Evolutionary conservation across 2,113 vertebrate genomes (phyloP), one percentile per base, ranked within the genome.

Genomic region (Chamaea fasciata): DNA sequence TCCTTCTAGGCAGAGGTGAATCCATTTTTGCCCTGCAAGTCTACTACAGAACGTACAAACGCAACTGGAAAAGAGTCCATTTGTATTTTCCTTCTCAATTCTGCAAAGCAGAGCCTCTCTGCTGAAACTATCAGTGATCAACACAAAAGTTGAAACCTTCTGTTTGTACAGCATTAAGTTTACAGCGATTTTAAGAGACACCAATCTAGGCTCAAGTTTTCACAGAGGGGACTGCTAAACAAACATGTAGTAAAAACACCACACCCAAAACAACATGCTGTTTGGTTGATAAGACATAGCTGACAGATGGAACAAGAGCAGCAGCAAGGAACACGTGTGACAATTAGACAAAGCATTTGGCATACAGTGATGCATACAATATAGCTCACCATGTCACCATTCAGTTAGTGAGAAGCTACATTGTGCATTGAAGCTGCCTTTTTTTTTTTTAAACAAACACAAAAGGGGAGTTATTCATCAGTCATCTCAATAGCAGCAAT

Each of bases 191-290:
- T 88, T 82, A 47, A 90, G 68, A 90, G 71, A 78, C 41, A 21
- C 8, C 27, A 39, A n/a, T 27, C 80, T 60, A 91, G 41, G 68
- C 49, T 46, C 15, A 81, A 56, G 41, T 46, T 89, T 73, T 91
- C 65, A 71, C 44, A 46, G 44, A 75, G 39, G 53, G 41, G n/a
- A 49, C 37, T 68, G 57, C 53, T 94, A 76, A 89, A 95, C 91
- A 95, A 95, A 96, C 92, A 95, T 95, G 94, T 94, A 84, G 91
- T 94, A 84, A 92, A 83, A 87, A 76, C 64, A 79, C 52, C 82
- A 71, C 69, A 76, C 52, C 74, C 69, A 91, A 74, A 90, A 83
- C 31, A 92, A 44, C 76, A 84, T 91, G 91, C 89, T 84, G 80
- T 84, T 77, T 89, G 59, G 35, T 55, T 93, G 87, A 8, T 68